Percentiles rank a stretch among this genome's conserved stretches.
These are phyloP conservation scores for Omphaloscelis lunosa DNA, from an alignment of 2,888 invertebrate species.

Conservation along the genomic window DNA sequence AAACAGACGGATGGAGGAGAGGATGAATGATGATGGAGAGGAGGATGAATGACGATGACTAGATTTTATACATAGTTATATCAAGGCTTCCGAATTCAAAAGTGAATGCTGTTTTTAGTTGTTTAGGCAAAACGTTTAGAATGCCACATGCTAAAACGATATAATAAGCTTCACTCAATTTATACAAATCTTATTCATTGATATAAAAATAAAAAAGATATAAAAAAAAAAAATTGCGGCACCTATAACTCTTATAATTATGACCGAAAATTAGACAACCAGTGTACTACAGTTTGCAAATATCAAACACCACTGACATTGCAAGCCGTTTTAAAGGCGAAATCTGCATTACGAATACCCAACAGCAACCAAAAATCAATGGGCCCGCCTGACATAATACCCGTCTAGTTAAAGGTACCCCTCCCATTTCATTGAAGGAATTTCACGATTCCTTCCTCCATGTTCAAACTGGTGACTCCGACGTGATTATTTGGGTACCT, in stretches of 20 bases:
- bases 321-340: background rate
- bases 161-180: background rate
- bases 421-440: background rate
- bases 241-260: background rate
- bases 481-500: background rate
- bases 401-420: background rate
- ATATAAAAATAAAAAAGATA: too few relatives aligned
- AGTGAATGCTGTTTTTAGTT: constrained; percentile 23
- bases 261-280: background rate
- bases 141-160: background rate
- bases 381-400: background rate
- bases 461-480: background rate
- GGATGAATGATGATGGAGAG: constrained; percentile 18
- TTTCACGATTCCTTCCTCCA: background rate
- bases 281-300: background rate
- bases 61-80: constrained; percentile 18
- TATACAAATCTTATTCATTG: background rate
- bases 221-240: too few relatives aligned
- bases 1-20: constrained; percentile 18
- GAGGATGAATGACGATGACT: constrained; percentile 14
- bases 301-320: background rate
- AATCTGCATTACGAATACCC: background rate
- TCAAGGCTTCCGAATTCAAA: constrained; percentile 16
- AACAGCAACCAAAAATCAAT: background rate
- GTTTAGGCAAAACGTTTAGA: constrained; percentile 10